Percentiles rank a stretch among this genome's conserved stretches.
Evolutionary conservation across 2,113 vertebrate genomes (phyloP).

Genomic region (Thomomys bottae): DNA sequence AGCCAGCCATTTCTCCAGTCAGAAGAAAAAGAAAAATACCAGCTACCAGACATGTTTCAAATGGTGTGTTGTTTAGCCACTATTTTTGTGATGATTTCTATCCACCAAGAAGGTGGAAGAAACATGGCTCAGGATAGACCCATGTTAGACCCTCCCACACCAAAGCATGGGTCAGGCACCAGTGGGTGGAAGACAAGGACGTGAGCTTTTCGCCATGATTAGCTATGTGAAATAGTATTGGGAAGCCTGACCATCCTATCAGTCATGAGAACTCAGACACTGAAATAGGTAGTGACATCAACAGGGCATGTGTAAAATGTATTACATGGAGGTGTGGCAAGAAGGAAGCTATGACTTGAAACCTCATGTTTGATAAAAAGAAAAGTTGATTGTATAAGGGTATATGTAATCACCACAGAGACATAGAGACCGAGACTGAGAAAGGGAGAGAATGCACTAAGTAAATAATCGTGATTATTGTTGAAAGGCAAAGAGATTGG

Average conservation of each 20-base stretch:
- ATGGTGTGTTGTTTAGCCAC: background rate
- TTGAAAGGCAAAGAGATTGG: background rate
- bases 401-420: too few species aligned
- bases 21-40: background rate
- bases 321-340: background rate
- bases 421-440: too few species aligned
- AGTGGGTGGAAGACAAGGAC: background rate
- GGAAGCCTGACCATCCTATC: background rate
- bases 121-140: background rate
- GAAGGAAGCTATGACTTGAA: background rate
- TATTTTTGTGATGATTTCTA: background rate
- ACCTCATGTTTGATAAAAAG: too few species aligned
- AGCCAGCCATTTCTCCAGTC: background rate
- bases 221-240: background rate
- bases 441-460: too few species aligned
- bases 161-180: background rate
- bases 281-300: constrained; percentile 34
- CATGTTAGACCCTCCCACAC: background rate
- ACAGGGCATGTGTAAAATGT: background rate
- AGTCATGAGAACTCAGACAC: background rate
- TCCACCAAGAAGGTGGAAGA: background rate
- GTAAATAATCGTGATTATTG: background rate
- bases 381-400: too few species aligned
- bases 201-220: background rate
- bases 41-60: background rate